Base-by-base conservation (phyloP, 2,888 invertebrate species). In the Cosmorhoe ocellata region DNA sequence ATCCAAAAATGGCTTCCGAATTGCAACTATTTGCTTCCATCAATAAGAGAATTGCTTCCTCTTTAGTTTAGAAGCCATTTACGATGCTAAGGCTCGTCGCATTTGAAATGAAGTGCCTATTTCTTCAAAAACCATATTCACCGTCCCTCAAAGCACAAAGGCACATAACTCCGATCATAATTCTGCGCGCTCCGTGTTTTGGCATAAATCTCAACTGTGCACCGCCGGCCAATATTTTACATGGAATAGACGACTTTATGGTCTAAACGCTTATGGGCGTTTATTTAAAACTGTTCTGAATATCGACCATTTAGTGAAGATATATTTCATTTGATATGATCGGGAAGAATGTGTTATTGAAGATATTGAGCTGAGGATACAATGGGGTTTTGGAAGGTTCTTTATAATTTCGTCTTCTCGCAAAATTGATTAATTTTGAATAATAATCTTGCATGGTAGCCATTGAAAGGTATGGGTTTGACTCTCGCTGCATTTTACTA, bases 121-220 rank as follows among this genome's bases (percentile, higher is more conserved):
- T 28, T 33, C 26, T 33, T 39, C 10, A 32, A 36, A 49, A 27
- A 4, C 36, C 8, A 12, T 40, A n/a, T n/a, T 14, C 18, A 28
- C 14, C 31, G 22, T 40, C 39, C 31, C 24, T 41, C 43, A 50
- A 39, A 44, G 39, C 43, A 47, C 41, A 38, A 48, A 54, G 49
- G 51, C 45, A 34, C 40, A 56, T 52, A 81, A 79, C 72, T 63
- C 74, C 74, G 71, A 73, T 75, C 79, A 79, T 82, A 82, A 80
- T 71, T 84, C 76, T 68, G 47, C 60, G 62, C 63, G 67, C 75
- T 74, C 68, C 78, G 80, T 82, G 79, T 76, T 72, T 67, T 61
- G 63, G 77, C 79, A 82, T 84, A 84, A 84, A 84, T 83, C 79
- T 70, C 67, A 61, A 66, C 65, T 71, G 74, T 79, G 75, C 75